A percentile compares a stretch with the other conserved stretches of the same genome.
Conservation (phyloP, 2,888 invertebrate species). For the Caenorhabditis japonica region DNA sequence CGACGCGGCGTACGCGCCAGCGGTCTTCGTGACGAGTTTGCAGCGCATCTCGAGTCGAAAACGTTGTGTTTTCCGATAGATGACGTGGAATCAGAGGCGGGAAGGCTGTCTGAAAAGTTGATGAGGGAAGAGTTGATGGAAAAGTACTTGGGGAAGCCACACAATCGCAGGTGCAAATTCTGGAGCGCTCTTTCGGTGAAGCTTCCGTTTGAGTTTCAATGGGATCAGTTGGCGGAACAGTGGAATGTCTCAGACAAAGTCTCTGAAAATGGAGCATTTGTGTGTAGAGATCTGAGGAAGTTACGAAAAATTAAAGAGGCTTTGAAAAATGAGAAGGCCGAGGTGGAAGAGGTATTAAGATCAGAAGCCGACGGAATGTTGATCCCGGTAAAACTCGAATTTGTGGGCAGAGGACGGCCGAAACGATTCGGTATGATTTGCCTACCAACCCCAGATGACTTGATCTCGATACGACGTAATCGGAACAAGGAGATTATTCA, state of each 20-base stretch:
- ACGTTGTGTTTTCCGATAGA: constrained; percentile 62
- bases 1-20: constrained; percentile 65
- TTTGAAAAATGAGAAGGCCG: constrained; percentile 6
- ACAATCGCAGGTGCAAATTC: constrained; percentile 63
- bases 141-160: constrained; percentile 53
- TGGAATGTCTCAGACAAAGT: constrained; percentile 48
- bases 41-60: constrained; percentile 63
- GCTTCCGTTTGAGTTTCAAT: constrained; percentile 63
- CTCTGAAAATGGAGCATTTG: neutral
- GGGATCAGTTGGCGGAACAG: constrained; percentile 54
- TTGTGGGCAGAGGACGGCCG: constrained; percentile 57
- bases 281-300: constrained; percentile 30
- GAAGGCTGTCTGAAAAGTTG: constrained; percentile 35
- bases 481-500: constrained; percentile 42
- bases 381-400: constrained; percentile 53
- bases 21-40: constrained; percentile 65
- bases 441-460: constrained; percentile 39
- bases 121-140: constrained; percentile 50
- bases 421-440: constrained; percentile 55
- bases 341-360: constrained; percentile 13
- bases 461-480: constrained; percentile 30
- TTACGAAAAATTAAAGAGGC: constrained; percentile 3
- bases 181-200: constrained; percentile 63
- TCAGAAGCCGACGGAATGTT: constrained; percentile 17
- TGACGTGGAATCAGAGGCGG: constrained; percentile 58